Evolutionary conservation across 2,113 vertebrate genomes (phyloP), one percentile per base, ranked within the genome.

Genomic region (Chamaea fasciata): DNA sequence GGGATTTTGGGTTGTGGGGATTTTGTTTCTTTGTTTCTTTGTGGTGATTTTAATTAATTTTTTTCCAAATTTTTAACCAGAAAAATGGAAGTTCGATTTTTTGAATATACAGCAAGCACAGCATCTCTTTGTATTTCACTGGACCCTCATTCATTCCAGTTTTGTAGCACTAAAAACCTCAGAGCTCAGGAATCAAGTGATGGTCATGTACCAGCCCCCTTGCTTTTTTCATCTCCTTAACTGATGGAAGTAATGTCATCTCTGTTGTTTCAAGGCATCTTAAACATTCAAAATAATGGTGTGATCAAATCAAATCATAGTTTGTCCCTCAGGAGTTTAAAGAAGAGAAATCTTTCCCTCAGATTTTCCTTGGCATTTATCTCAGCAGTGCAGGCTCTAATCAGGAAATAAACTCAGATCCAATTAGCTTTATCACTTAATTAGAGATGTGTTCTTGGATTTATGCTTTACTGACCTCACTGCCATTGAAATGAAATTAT

Each of bases 321-420:
- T 64, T 71, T 69, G 47, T 33, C 10, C 15, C 59, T 57, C 85
- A n/a, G 68, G 57, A 80, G 16, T 50, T 76, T 91, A 84, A 90
- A 92, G 83, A 76, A 42, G 76, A 91, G 49, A 84, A 90, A 77
- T 91, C 46, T 31, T 89, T 79, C 74, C 67, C 94, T 87, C 4
- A n/a, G 60, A 37, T 94, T 95, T 86, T 75, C 53, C 53, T 77
- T 73, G 62, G 39, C 83, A 77, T 96, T 97, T 96, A 90, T 96
- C 76, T 97, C 94, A 80, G 63, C 90, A 52, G 83, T 93, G 78
- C 94, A 68, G 46, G 33, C 64, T 59, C 89, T 96, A 95, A 96
- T 96, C 87, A 95, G 82, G 95, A 91, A 92, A 93, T 63, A 96
- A 96, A 97, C 82, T 96, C 46, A 93, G 94, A 96, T 94, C 42